Evolutionary conservation across 2,888 invertebrate species (phyloP), one percentile per base, ranked within the genome.

Genomic region (Eupithecia subumbrata): DNA sequence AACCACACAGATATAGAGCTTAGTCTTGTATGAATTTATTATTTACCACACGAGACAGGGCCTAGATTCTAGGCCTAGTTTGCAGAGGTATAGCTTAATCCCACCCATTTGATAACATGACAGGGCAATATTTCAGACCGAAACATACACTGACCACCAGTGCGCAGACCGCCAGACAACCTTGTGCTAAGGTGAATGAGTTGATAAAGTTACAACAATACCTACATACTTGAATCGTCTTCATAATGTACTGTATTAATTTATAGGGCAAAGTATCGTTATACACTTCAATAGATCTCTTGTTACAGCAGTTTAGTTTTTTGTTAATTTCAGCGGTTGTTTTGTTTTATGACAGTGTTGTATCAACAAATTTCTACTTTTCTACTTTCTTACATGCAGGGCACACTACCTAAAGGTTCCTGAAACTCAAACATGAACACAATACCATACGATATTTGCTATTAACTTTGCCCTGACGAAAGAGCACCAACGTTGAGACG

Each of bases 81-180:
- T 71, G 25, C 56, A 37, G 69, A 69, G 34, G 56, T 45, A 48
- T 64, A 69, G 56, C 73, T 64, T 14, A 60, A 60, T 60, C 75
- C 68, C 5, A 76, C 52, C 68, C 37, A 67, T 71, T 73, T 73
- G 52, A 60, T 82, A 68, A 72, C 80, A 85, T 82, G 76, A 69
- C 76, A 76, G 67, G 67, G 48, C 78, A 76, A 80, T 69, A 82
- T 77, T 77, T 82, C 83, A 83, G 66, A 37, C 67, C 12, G n/a
- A 52, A 60, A 69, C 66, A 75, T 72, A 37, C 40, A 22, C 25
- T 40, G 25, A 18, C 67, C 18, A 37, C 2, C 40, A 34, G 66
- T 66, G 48, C 37, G 34, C 34, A 43, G 69, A 69, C 71, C 22
- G 34, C 22, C 11, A 14, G 11, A 69, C 69, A 16, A 25, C 43